These are phyloP conservation scores for Drosophila bunnanda DNA, from an alignment of 2,888 invertebrate species.

Conservation along the genomic window DNA sequence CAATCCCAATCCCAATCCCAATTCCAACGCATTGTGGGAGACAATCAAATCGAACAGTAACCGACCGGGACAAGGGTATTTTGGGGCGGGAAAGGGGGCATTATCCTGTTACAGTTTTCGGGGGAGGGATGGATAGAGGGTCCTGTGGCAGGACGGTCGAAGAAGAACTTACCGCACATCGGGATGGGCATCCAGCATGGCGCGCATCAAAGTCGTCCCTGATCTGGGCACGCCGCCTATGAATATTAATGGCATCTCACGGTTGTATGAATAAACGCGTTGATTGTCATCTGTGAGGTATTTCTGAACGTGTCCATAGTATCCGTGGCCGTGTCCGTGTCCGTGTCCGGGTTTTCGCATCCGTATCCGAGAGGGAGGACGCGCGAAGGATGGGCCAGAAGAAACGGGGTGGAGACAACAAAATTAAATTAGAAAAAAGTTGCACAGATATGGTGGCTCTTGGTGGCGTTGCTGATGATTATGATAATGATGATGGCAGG, in stretches of 20 bases:
- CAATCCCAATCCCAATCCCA: slow-evolving; percentile 1
- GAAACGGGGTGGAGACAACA: slow-evolving; percentile 14
- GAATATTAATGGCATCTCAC: slow-evolving; percentile 97
- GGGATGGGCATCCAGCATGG: slow-evolving; percentile 99
- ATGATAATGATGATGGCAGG: slow-evolving; percentile 25
- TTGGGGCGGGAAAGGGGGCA: too few species aligned
- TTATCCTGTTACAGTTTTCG: slow-evolving; percentile 23
- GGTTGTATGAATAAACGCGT: slow-evolving; percentile 90
- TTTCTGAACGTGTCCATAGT: slow-evolving; percentile 85
- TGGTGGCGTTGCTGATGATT: slow-evolving; percentile 25
- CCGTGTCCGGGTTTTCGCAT: slow-evolving; percentile 36
- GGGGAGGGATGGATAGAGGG: neutral
- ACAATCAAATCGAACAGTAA: slow-evolving; percentile 39
- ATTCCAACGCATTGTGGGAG: slow-evolving; percentile 26
- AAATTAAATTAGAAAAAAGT: slow-evolving; percentile 66
- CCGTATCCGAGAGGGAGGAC: slow-evolving; percentile 12
- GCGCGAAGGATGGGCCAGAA: neutral
- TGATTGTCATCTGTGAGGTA: slow-evolving; percentile 88
- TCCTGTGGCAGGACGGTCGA: neutral
- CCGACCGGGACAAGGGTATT: neutral
- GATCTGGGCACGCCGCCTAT: slow-evolving; percentile 99
- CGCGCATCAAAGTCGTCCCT: slow-evolving; percentile 98
- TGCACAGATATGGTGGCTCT: slow-evolving; percentile 59
- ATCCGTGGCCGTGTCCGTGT: slow-evolving; percentile 16
- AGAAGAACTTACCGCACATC: slow-evolving; percentile 90